Evolutionary conservation across 2,113 vertebrate species (phyloP).

Genomic region (Puma concolor): DNA sequence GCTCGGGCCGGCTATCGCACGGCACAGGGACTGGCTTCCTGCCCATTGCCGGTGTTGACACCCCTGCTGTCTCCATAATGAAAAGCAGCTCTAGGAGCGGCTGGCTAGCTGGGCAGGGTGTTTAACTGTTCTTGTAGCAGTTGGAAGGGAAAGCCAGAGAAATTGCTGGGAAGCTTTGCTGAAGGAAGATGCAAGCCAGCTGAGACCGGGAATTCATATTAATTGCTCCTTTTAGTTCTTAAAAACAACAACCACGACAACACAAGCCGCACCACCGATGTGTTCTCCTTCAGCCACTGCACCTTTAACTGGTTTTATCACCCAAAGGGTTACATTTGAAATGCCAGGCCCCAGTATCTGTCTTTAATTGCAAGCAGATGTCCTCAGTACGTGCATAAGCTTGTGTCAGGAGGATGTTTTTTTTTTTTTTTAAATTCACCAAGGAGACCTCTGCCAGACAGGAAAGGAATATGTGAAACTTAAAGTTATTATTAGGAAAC

Average conservation of each 20-base stretch:
- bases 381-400: constrained; percentile 61
- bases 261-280: neutral
- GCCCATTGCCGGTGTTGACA: neutral
- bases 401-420: constrained; percentile 70
- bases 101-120: neutral
- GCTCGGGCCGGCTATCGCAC: neutral
- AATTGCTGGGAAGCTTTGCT: neutral
- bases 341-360: constrained; percentile 46
- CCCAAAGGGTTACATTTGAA: constrained; percentile 45
- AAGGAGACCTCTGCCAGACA: constrained; percentile 74
- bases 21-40: neutral
- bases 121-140: neutral
- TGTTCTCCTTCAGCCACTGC: neutral
- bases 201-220: neutral
- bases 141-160: neutral
- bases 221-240: neutral
- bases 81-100: neutral
- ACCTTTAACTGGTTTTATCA: constrained; percentile 67
- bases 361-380: constrained; percentile 82
- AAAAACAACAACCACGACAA: neutral
- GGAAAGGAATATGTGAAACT: constrained; percentile 73
- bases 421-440: neutral
- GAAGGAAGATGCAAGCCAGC: neutral
- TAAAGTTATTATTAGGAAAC: constrained; percentile 69
- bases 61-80: constrained; percentile 17